Base-by-base conservation (phyloP, 2,888 invertebrate genomes). In the Nymphalis polychloros region DNA sequence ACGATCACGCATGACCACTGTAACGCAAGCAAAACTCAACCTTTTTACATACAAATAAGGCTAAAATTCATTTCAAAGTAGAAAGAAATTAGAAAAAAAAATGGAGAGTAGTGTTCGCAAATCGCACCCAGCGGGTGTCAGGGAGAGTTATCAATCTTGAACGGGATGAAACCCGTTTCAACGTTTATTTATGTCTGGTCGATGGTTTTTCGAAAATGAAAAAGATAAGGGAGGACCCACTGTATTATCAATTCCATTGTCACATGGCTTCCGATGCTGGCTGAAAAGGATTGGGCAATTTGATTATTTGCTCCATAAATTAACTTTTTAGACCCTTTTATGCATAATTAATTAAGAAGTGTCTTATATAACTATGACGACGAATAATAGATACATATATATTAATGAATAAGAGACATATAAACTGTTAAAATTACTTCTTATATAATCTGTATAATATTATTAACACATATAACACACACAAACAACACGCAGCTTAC, bases 61-160 rank as follows among this genome's bases (percentile, higher is more conserved):
- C 67, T 41, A 3, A 35, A 49, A 69, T 31, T 31, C 31, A 17
- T 55, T 19, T 46, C 64, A 20, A 77, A 53, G 59, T 61, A 7
- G 31, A 20, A 31, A 48, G 57, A 64, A 72, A 70, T 72, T 72
- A 72, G 70, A 75, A 75, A 73, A 76, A 76, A 72, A 70, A 70
- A 69, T 68, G 70, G 63, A 60, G 60, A 65, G 68, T 73, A 74
- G 73, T 73, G 73, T 71, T 75, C 83, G 79, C 83, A 85, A 90
- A 89, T 90, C 86, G 85, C 79, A 82, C 89, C 84, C 88, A 84
- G 84, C 84, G 86, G 87, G 87, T 83, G 85, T 84, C 78, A 82
- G 82, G 83, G 79, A 78, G 72, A 80, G 87, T 84, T 84, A 91
- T 92, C 90, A 90, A 92, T 92, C 91, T 90, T 87, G 76, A 78